Evolutionary conservation across 30 jellyfish, hydroid and myxozoan genomes (phyloP).

Genomic region (Turritopsis rubra): DNA sequence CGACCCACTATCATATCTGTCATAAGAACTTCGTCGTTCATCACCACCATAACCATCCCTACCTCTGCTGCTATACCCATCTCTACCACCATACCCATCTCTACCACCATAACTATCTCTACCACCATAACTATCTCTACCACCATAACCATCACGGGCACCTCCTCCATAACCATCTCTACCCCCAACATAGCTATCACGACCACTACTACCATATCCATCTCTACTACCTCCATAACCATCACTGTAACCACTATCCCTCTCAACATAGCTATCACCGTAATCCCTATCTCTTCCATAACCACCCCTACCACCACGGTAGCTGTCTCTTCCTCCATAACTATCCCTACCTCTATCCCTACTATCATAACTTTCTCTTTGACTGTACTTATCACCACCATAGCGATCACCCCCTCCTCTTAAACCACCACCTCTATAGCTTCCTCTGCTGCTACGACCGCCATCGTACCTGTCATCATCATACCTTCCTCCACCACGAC

Average conservation of each 20-base stretch:
- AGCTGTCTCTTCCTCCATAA: neutral
- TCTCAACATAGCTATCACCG: neutral
- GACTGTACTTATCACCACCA: neutral
- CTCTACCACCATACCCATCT: neutral
- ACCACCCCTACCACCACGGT: neutral
- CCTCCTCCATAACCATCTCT: constrained; percentile 10
- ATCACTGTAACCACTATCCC: neutral
- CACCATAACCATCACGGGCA: neutral
- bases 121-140: neutral
- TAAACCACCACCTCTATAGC: neutral
- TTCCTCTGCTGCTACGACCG: neutral
- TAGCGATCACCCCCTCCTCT: constrained; percentile 21
- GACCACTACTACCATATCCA: constrained; percentile 1
- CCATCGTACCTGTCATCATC: neutral
- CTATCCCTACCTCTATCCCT: neutral
- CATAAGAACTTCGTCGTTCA: neutral
- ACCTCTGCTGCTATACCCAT: neutral
- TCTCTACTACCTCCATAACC: neutral
- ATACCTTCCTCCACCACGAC: constrained; percentile 14
- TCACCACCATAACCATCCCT: constrained; percentile 12
- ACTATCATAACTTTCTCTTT: neutral
- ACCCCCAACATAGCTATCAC: neutral
- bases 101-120: neutral
- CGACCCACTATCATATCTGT: constrained; percentile 6
- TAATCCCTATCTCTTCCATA: neutral